Evolutionary conservation across 2,113 vertebrate genomes (phyloP).

Genomic region (Saimiri boliviensis): DNA sequence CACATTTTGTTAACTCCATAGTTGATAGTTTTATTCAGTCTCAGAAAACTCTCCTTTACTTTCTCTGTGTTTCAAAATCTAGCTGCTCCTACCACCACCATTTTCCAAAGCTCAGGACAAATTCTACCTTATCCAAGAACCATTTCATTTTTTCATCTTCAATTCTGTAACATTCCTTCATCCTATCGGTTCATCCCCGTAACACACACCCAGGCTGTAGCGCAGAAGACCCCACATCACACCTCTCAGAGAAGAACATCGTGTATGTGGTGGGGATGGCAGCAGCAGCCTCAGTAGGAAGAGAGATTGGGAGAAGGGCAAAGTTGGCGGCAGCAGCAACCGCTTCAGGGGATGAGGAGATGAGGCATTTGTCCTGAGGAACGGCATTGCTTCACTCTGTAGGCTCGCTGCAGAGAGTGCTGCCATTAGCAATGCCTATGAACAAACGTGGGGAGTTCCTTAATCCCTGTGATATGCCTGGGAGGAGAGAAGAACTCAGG

Average conservation of each 20-base stretch:
- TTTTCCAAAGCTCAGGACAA: neutral
- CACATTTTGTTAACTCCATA: neutral
- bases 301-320: neutral
- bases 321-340: too few species aligned
- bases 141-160: neutral
- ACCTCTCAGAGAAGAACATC: neutral
- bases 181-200: neutral
- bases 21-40: neutral
- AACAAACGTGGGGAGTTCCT: neutral
- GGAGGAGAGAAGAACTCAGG: neutral
- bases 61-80: neutral
- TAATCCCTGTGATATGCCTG: neutral
- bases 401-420: neutral
- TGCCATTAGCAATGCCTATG: neutral
- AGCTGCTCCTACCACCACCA: too few species aligned
- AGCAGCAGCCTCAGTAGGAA: neutral
- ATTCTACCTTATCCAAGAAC: neutral
- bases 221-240: neutral
- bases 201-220: neutral
- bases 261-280: rapidly evolving
- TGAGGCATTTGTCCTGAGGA: neutral
- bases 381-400: neutral
- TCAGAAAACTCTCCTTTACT: neutral
- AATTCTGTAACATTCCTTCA: neutral
- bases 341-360: neutral